Conservation (phyloP, 2,113 vertebrate genomes). For the Sclerurus mexicanus region DNA sequence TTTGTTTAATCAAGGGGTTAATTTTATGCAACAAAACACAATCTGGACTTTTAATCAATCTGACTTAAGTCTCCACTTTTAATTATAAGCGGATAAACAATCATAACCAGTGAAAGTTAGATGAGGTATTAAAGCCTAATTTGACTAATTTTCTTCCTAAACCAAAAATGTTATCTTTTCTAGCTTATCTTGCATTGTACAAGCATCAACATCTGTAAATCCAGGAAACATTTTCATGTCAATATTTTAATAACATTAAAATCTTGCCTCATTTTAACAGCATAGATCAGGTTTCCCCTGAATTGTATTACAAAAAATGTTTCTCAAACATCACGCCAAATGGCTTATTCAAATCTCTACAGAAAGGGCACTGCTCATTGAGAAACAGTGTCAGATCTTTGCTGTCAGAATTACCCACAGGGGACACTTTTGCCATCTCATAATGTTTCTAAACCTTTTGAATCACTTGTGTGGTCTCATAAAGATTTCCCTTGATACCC, state of each 20-base stretch:
- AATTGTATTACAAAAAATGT: not conserved
- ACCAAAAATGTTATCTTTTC: not conserved
- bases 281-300: not conserved
- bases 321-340: not conserved
- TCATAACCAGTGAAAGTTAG: not conserved
- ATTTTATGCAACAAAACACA: constrained; percentile 4
- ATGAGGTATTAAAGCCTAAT: not conserved
- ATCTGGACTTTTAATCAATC: not conserved
- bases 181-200: not conserved
- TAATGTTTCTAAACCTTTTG: constrained; percentile 42
- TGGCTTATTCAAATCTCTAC: not conserved
- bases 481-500: constrained; percentile 38
- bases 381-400: not conserved
- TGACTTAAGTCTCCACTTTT: not conserved
- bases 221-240: not conserved
- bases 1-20: not conserved
- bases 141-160: not conserved
- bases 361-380: constrained; percentile 37
- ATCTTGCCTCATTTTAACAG: constrained; percentile 1
- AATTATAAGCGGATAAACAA: not conserved
- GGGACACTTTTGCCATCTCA: not conserved
- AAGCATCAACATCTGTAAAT: not conserved
- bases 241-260: constrained; percentile 9
- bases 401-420: constrained; percentile 1
- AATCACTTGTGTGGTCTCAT: constrained; percentile 18